Evolutionary conservation across 2,797 vertebrate species (phyloP), one percentile per base, ranked within the genome.

Genomic region (Paedocypris micromegethes): DNA sequence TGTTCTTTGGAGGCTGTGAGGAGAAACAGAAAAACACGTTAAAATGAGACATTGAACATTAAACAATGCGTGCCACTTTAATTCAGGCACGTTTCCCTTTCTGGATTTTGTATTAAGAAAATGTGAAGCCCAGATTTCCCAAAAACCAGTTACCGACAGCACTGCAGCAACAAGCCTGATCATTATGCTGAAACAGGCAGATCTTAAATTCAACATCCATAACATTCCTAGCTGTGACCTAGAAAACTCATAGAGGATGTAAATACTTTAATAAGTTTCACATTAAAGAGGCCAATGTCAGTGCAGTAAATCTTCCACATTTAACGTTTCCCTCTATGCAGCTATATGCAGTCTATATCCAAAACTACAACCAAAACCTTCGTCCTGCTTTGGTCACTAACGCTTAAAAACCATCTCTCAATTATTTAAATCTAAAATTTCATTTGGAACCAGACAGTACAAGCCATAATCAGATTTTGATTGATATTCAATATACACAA

Each of bases 1-100:
- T 86, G 83, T 96, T 98, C 89, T 96, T 98, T 77, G 94, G 95
- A 89, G 97, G 97, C 97, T 99, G 78, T 37, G 54, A 68, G 46
- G 71, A 72, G 54, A 81, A 44, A 72, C 49, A 60, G 56, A 57
- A n/a, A 58, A 39, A 69, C 23, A 23, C 23, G 23, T 23, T 23
- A 23, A 23, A 23, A 23, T 23, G 47, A 40, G 0, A 67, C 38
- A 45, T 50, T 44, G 62, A 58, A 9, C 62, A 39, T 3, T 5
- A 44, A 23, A 23, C 23, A 23, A 23, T 23, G 23, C 1, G 23
- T 23, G 23, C 1, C 23, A 23, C 23, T 23, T 23, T 23, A 23
- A 23, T 23, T 23, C 39, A 50, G 52, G 50, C 5, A 57, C 0
- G 41, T 50, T 70, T 51, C 23, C 47, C 55, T 70, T 70, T 70